Evolutionary conservation across 2,888 invertebrate genomes (phyloP).

Genomic region (Drosophila macrospina): DNA sequence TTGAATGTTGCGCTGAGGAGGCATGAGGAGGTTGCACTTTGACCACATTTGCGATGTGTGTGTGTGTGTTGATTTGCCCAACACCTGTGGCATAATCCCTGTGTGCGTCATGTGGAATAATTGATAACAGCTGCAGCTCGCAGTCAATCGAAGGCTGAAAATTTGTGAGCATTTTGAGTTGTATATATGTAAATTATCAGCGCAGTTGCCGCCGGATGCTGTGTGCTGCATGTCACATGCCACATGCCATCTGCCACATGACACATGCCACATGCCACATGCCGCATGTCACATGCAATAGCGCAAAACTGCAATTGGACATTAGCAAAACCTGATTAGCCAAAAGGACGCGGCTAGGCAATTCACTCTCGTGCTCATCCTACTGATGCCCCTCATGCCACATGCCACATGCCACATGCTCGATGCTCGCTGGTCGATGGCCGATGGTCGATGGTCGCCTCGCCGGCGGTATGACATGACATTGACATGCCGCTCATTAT

Average conservation of each 20-base stretch:
- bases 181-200: neutral
- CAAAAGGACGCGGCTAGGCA: constrained; percentile 12
- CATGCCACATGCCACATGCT: no score
- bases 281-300: constrained; percentile 1
- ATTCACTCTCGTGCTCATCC: constrained; percentile 2
- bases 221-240: neutral
- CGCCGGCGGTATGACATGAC: constrained; percentile 5
- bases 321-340: constrained; percentile 25
- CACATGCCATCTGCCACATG: neutral
- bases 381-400: neutral
- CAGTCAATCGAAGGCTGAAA: neutral
- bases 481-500: constrained; percentile 24
- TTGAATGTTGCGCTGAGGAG: no score
- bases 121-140: neutral
- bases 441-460: no score
- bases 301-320: constrained; percentile 2
- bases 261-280: neutral
- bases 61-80: no score
- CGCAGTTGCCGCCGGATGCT: neutral
- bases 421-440: no score
- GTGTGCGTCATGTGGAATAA: neutral
- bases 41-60: no score
- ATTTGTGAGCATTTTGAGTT: neutral
- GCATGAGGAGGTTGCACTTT: no score
- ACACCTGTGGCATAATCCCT: neutral